Percentiles rank a stretch among this genome's conserved stretches.
Conservation (phyloP, 2,113 vertebrate species). For the Strix aluco region DNA sequence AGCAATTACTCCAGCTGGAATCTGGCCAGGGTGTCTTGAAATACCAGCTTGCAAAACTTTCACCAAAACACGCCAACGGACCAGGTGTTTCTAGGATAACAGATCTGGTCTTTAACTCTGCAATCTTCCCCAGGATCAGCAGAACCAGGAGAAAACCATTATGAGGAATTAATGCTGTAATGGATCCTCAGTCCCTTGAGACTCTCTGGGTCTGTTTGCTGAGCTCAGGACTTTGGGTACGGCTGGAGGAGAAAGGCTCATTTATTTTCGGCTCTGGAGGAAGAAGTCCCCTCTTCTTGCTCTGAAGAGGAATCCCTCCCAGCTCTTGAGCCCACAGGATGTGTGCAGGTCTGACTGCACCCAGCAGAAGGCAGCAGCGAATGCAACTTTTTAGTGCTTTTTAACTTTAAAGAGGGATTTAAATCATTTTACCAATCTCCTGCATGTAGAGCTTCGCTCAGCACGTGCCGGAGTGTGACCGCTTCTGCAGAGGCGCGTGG, state of each 20-base stretch:
- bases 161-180: background rate
- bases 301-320: background rate
- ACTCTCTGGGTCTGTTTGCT: background rate
- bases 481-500: background rate
- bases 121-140: background rate
- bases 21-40: conserved; percentile 33
- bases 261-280: background rate
- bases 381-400: background rate
- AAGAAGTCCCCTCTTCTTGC: background rate
- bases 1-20: conserved; percentile 23
- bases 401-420: background rate
- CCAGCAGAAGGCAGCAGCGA: conserved; percentile 11
- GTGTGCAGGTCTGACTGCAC: background rate
- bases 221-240: background rate
- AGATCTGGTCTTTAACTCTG: background rate
- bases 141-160: background rate
- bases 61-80: conserved; percentile 43
- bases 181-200: background rate
- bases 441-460: background rate
- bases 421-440: background rate
- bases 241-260: background rate
- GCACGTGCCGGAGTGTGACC: rapidly evolving
- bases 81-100: conserved; percentile 55
- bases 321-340: no score
- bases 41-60: conserved; percentile 60